phyloP scores from a whole-genome alignment of 2,888 invertebrate species.

The Agrochola litura region DNA sequence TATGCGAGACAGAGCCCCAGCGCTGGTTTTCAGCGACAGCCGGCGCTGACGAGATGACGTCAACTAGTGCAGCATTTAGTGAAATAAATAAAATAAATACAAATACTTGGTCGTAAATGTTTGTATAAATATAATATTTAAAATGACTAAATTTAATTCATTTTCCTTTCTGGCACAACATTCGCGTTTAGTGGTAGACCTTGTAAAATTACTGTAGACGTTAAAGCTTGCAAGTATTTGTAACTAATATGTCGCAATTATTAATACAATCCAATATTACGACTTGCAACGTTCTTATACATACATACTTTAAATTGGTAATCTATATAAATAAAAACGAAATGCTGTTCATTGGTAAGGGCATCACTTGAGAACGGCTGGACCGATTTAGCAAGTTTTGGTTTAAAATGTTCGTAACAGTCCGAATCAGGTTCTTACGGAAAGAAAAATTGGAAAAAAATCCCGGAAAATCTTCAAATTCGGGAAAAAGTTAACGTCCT shows the following conservation, averaged over 20 bases:
- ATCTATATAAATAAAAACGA: neutral
- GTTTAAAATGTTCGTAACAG: neutral
- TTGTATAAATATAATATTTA: too few species aligned
- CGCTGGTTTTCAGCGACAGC: too few species aligned
- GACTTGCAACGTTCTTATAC: neutral
- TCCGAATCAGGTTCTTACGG: neutral
- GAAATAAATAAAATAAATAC: too few species aligned
- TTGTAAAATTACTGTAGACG: constrained; percentile 38
- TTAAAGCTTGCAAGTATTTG: constrained; percentile 32
- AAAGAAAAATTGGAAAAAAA: neutral
- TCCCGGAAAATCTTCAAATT: too few species aligned
- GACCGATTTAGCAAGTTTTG: neutral
- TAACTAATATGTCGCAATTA: constrained; percentile 25
- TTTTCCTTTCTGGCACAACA: constrained; percentile 47
- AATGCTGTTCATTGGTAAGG: neutral
- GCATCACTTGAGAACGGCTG: neutral
- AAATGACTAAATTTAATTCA: too few species aligned
- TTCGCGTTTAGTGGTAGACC: constrained; percentile 29
- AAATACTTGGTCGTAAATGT: too few species aligned
- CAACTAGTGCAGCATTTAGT: too few species aligned
- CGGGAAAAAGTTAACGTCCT: too few species aligned
- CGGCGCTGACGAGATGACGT: too few species aligned
- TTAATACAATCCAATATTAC: neutral
- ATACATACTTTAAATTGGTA: too few species aligned
- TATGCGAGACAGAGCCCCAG: too few species aligned